Conservation (phyloP, 2,797 vertebrate genomes). For the Eidolon dupreanum region DNA sequence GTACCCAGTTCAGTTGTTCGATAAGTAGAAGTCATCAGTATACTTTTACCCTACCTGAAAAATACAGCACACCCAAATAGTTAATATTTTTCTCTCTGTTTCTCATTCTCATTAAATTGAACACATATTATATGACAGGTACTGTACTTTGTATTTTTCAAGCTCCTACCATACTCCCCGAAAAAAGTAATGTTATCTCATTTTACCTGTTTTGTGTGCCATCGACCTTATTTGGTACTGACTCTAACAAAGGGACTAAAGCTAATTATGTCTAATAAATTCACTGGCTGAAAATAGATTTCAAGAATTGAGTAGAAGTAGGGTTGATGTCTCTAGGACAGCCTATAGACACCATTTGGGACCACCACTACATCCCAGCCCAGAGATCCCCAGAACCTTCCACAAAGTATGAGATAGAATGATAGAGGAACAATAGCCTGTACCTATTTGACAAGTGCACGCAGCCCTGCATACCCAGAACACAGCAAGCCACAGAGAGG, state of each 20-base stretch:
- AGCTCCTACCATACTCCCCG: neutral
- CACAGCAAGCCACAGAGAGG: too few relatives aligned
- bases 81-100: neutral
- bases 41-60: neutral
- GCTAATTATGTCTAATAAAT: neutral
- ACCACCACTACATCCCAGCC: neutral
- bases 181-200: neutral
- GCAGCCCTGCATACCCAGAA: too few relatives aligned
- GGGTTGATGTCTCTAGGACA: too few relatives aligned
- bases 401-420: neutral
- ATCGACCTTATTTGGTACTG: neutral
- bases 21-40: neutral
- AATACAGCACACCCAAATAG: neutral
- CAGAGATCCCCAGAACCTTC: neutral
- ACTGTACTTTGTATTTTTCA: too few relatives aligned
- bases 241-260: neutral
- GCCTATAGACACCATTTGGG: too few relatives aligned
- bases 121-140: neutral
- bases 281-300: neutral
- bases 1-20: neutral
- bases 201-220: neutral
- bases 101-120: neutral
- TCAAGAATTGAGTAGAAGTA: neutral
- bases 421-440: too few relatives aligned
- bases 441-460: neutral